Conservation (phyloP, 2,113 vertebrate genomes). For the Corythoichthys haematopterus region DNA sequence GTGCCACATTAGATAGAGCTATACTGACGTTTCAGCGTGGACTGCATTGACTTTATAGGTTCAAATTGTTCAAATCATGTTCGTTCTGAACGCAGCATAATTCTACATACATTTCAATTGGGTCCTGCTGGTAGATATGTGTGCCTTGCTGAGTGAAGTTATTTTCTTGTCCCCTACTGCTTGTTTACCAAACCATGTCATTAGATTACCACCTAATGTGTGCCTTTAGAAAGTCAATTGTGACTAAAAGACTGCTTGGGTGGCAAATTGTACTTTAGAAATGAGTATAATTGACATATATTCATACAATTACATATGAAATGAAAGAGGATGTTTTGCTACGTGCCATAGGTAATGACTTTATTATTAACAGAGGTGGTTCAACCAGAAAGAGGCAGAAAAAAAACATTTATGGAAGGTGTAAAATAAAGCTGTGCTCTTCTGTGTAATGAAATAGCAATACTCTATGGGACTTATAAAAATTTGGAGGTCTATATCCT, state of each 20-base stretch:
- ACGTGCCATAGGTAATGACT: conserved; percentile 41
- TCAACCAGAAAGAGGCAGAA: conserved; percentile 19
- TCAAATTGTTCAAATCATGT: too few relatives aligned
- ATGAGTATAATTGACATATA: conserved; percentile 65
- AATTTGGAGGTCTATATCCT: conserved; percentile 31
- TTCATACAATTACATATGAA: conserved; percentile 52
- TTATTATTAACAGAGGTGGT: conserved; percentile 34
- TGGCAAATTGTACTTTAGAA: conserved; percentile 55
- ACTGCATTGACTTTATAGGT: too few relatives aligned
- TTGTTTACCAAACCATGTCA: conserved; percentile 54
- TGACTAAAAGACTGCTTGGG: conserved; percentile 44
- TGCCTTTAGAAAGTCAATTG: conserved; percentile 43
- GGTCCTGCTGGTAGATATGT: conserved; percentile 7
- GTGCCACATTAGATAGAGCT: too few relatives aligned
- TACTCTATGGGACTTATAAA: conserved; percentile 26
- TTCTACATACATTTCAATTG: conserved; percentile 2
- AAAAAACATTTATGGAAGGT: conserved; percentile 1
- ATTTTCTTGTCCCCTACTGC: conserved; percentile 11
- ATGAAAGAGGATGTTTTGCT: background rate
- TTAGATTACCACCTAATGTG: conserved; percentile 49
- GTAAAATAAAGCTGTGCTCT: conserved; percentile 15
- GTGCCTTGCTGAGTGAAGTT: conserved; percentile 19
- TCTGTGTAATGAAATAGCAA: conserved; percentile 30
- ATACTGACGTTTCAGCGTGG: too few relatives aligned
- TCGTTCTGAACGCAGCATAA: background rate